Percentiles rank a stretch among this genome's conserved stretches.
Evolutionary conservation across 2,888 invertebrate genomes (phyloP).

Genomic region (Artemia sinica): DNA sequence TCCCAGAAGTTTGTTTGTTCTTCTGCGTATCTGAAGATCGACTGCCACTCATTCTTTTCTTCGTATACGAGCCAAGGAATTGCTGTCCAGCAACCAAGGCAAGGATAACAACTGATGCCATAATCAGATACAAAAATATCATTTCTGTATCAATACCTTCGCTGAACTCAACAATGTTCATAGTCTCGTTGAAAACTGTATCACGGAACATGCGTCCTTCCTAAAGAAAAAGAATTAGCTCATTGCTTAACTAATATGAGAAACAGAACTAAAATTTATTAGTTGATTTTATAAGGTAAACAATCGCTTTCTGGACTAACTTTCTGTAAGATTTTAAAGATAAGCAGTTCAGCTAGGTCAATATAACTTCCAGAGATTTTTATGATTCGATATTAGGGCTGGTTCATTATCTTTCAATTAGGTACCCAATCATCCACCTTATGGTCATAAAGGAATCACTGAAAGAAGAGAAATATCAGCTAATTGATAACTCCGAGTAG

Average conservation of each 20-base stretch:
- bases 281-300: too few species aligned
- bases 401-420: too few species aligned
- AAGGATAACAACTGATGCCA: constrained; percentile 72
- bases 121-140: constrained; percentile 88
- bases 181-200: constrained; percentile 93
- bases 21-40: constrained; percentile 75
- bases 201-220: constrained; percentile 52
- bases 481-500: too few species aligned
- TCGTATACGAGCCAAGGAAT: constrained; percentile 62
- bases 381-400: not conserved
- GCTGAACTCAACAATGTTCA: constrained; percentile 85
- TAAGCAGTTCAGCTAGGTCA: not conserved
- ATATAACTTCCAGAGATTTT: not conserved
- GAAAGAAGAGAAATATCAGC: too few species aligned
- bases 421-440: too few species aligned
- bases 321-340: not conserved
- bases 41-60: constrained; percentile 35
- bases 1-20: constrained; percentile 40
- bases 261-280: not conserved
- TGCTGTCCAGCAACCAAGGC: constrained; percentile 37
- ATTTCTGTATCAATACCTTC: constrained; percentile 96
- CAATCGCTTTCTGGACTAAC: too few species aligned
- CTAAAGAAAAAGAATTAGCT: constrained; percentile 30
- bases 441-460: too few species aligned
- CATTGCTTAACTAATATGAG: not conserved